These are phyloP conservation scores for Drosophila testacea DNA, from an alignment of 2,888 invertebrate species.

Conservation along the genomic window DNA sequence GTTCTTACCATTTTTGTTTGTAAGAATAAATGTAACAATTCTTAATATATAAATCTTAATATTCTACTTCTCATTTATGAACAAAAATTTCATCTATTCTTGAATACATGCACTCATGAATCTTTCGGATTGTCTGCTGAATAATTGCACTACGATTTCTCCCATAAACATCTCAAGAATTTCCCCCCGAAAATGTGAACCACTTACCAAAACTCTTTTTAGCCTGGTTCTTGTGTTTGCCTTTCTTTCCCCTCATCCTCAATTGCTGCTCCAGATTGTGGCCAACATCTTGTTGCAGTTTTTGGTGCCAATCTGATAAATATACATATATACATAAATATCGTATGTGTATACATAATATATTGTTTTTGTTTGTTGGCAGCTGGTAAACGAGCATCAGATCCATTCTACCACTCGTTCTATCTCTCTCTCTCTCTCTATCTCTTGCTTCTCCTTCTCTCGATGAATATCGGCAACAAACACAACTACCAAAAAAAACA, in stretches of 20 bases:
- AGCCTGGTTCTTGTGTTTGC: conserved; percentile 34
- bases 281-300: conserved; percentile 58
- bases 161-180: conserved; percentile 46
- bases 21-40: too few species aligned
- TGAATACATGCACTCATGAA: conserved; percentile 26
- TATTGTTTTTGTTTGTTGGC: conserved; percentile 37
- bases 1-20: too few species aligned
- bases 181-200: conserved; percentile 37
- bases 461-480: conserved; percentile 31
- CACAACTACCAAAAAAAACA: conserved; percentile 47
- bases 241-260: background rate
- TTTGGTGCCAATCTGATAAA: conserved; percentile 60
- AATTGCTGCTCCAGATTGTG: conserved; percentile 46
- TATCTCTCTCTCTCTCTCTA: conserved; percentile 8
- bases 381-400: conserved; percentile 61
- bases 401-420: conserved; percentile 49
- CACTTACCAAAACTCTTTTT: conserved; percentile 23
- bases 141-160: conserved; percentile 38
- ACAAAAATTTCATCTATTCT: background rate
- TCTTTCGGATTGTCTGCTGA: conserved; percentile 22
- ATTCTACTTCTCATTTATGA: too few species aligned
- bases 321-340: conserved; percentile 5
- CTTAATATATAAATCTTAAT: too few species aligned
- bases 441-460: conserved; percentile 1
- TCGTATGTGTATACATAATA: conserved; percentile 3